Percentiles rank a stretch among this genome's conserved stretches.
Evolutionary conservation across 2,113 vertebrate species (phyloP).

Genomic region (Phalacrocorax aristotelis): DNA sequence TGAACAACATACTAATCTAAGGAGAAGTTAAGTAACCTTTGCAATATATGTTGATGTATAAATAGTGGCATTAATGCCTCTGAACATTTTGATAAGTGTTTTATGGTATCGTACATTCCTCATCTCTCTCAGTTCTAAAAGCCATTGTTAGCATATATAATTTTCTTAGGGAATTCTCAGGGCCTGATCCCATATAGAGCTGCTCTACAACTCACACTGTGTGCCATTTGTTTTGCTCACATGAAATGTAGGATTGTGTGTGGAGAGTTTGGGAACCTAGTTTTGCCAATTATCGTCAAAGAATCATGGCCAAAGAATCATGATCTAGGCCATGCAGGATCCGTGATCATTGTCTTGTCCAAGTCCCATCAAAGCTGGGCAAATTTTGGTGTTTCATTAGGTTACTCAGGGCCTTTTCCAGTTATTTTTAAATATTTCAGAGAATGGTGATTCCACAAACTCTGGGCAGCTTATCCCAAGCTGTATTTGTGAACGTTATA

Average conservation of each 20-base stretch:
- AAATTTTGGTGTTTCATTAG: not conserved
- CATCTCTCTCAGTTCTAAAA: not conserved
- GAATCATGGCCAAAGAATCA: not conserved
- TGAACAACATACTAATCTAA: constrained; percentile 55
- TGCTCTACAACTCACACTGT: not conserved
- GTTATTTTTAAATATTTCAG: not conserved
- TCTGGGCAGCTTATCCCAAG: not conserved
- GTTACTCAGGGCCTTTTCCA: not conserved
- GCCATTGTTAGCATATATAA: not conserved
- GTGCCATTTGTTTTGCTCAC: not conserved
- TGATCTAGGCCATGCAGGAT: not conserved
- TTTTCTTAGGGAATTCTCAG: not conserved
- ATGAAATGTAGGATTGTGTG: not conserved
- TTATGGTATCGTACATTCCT: not conserved
- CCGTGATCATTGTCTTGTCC: not conserved
- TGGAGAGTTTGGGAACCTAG: not conserved
- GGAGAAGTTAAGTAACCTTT: constrained; percentile 70
- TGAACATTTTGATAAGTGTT: constrained; percentile 41
- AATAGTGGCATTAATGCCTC: constrained; percentile 62
- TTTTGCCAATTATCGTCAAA: not conserved
- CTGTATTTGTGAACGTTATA: not conserved
- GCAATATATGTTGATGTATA: constrained; percentile 43
- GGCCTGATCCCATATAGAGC: not conserved
- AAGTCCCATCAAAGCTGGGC: not conserved
- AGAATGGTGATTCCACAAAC: not conserved